These are phyloP conservation scores for Chesias legatella DNA, from an alignment of 2,888 invertebrate genomes.

Conservation along the genomic window DNA sequence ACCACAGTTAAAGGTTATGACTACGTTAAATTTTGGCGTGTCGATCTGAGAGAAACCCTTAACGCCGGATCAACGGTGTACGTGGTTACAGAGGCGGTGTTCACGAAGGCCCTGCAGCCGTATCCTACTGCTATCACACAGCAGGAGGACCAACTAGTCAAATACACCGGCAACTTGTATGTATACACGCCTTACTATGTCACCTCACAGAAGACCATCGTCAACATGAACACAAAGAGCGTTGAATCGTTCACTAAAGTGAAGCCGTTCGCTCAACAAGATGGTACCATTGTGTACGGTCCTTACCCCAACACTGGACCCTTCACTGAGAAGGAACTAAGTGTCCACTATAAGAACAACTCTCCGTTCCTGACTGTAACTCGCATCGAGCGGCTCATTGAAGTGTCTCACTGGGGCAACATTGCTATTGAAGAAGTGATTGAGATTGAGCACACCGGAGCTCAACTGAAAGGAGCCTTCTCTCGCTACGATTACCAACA, in stretches of 20 bases:
- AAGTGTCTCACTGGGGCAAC: constrained; percentile 99
- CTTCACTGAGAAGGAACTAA: constrained; percentile 82
- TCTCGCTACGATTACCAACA: constrained; percentile 98
- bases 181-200: constrained; percentile 91
- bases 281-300: constrained; percentile 92
- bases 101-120: constrained; percentile 88
- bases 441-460: constrained; percentile 95
- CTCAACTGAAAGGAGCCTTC: constrained; percentile 95
- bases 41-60: constrained; percentile 82
- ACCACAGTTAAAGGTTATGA: constrained; percentile 75
- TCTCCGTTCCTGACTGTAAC: constrained; percentile 97
- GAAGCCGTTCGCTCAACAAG: constrained; percentile 89
- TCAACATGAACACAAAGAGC: constrained; percentile 87
- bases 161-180: constrained; percentile 91
- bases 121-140: constrained; percentile 95
- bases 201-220: constrained; percentile 88
- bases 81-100: constrained; percentile 86
- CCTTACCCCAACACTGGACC: constrained; percentile 88
- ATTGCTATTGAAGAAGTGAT: constrained; percentile 98
- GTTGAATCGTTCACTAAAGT: constrained; percentile 91
- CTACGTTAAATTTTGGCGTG: constrained; percentile 74
- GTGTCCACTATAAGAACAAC: constrained; percentile 97
- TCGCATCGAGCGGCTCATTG: constrained; percentile 90
- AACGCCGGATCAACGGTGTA: constrained; percentile 79
- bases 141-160: constrained; percentile 95